Conservation (phyloP, 2,888 invertebrate species). For the Andrena fulva region DNA sequence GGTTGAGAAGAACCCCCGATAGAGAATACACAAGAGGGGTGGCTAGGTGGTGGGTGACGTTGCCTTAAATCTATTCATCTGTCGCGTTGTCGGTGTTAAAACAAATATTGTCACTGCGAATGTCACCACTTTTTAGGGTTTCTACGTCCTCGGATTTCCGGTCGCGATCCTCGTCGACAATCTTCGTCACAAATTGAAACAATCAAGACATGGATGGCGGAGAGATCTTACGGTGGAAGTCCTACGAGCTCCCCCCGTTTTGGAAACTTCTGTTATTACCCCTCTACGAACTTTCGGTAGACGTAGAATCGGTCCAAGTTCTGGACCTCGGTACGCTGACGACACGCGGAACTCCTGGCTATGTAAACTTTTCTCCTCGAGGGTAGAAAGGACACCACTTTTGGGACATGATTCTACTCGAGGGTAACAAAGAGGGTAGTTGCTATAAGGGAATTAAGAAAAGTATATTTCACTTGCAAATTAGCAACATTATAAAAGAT, state of each 20-base stretch:
- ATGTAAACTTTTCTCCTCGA: constrained; percentile 3
- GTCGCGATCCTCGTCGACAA: not conserved
- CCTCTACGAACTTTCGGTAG: not conserved
- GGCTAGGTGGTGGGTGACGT: no score
- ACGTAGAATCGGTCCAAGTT: constrained; percentile 1
- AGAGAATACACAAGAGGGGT: no score
- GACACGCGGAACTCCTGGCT: not conserved
- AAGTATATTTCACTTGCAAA: not conserved
- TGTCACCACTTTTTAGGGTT: no score
- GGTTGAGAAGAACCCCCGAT: no score
- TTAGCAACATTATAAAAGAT: not conserved
- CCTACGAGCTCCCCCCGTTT: not conserved
- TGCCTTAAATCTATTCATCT: no score
- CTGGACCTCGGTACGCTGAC: not conserved
- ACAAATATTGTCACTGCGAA: no score
- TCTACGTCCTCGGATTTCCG: not conserved
- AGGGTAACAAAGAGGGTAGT: not conserved
- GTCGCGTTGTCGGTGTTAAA: no score
- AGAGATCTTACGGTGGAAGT: not conserved
- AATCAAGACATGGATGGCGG: not conserved
- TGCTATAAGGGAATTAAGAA: not conserved
- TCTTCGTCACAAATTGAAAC: not conserved
- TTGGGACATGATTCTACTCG: not conserved
- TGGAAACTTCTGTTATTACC: not conserved
- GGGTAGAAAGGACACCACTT: not conserved